These are phyloP conservation scores for Dryococelus australis DNA, from an alignment of 2,888 invertebrate species.

Conservation along the genomic window DNA sequence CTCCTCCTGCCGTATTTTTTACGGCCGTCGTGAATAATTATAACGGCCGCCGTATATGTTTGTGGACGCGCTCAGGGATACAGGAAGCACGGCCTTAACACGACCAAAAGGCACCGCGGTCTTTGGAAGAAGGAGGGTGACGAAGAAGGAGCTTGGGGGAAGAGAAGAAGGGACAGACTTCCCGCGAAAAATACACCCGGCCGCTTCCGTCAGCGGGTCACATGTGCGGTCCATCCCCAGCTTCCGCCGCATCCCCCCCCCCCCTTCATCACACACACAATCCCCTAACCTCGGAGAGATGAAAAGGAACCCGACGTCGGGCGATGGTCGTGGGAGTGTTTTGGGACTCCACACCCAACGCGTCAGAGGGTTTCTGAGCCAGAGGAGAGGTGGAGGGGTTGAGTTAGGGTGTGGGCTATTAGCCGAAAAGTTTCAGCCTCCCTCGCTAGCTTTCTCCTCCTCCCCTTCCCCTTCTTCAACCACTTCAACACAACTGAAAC, in stretches of 20 bases:
- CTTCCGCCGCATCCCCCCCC: background rate
- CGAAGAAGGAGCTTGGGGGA: background rate
- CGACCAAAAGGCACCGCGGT: constrained; percentile 7
- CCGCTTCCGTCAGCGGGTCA: constrained; percentile 1
- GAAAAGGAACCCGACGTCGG: background rate
- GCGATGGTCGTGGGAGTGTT: background rate
- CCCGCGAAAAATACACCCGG: background rate
- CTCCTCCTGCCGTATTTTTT: background rate
- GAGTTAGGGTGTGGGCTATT: background rate
- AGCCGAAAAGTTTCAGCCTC: constrained; percentile 8
- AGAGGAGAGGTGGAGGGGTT: background rate
- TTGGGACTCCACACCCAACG: background rate
- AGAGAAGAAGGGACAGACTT: background rate
- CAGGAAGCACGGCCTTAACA: background rate
- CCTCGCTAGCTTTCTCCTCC: background rate
- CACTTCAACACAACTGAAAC: background rate
- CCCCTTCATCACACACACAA: too few species aligned
- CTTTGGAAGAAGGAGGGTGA: background rate
- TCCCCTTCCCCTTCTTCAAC: background rate
- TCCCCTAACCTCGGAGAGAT: background rate
- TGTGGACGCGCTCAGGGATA: background rate
- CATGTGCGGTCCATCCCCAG: background rate
- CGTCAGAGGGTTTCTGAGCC: background rate
- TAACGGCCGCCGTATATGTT: background rate
- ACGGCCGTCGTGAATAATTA: background rate